phyloP scores from a whole-genome alignment of 1,140 invertebrate genomes.

The Ooceraea biroi region DNA sequence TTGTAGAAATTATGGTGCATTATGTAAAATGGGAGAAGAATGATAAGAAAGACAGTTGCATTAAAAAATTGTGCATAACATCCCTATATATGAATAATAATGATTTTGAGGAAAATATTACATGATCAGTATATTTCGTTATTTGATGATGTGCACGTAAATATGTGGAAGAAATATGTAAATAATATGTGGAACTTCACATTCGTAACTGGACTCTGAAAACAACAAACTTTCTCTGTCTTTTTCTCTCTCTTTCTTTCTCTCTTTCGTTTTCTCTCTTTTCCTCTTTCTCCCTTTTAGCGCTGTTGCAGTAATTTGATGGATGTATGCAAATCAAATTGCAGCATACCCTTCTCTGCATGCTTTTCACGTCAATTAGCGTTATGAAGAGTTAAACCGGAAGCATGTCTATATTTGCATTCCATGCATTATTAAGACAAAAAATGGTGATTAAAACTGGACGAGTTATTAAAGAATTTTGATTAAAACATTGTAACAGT shows the following conservation, averaged over 20 bases:
- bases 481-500: neutral
- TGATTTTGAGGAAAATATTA: no score
- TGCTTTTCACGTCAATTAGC: conserved; percentile 37
- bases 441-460: neutral
- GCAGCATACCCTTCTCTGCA: neutral
- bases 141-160: no score
- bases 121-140: no score
- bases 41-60: neutral
- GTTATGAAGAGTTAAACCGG: neutral
- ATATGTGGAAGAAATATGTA: no score
- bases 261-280: neutral
- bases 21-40: neutral
- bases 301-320: neutral
- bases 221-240: no score
- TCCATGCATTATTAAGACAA: neutral
- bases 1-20: neutral
- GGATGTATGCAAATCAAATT: conserved; percentile 12
- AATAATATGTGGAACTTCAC: no score
- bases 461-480: neutral
- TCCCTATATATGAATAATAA: no score
- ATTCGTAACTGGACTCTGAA: no score
- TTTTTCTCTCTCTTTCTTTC: no score
- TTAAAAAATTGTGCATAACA: neutral
- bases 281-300: neutral
- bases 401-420: neutral